Evolutionary conservation across 2,888 invertebrate species (phyloP).

Genomic region (Nemurella pictetii): DNA sequence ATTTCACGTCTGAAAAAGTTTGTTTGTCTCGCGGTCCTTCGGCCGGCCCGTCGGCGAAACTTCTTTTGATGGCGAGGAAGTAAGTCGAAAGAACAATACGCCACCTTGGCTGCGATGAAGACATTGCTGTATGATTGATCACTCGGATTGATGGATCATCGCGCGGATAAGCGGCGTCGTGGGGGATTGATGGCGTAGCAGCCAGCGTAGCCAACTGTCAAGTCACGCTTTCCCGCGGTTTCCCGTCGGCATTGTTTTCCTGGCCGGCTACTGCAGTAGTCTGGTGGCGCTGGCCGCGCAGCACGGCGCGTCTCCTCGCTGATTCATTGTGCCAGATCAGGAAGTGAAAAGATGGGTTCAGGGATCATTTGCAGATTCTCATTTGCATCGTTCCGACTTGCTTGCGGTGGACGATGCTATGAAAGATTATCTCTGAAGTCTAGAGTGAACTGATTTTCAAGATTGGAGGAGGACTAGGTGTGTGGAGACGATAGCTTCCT

Average conservation of each 20-base stretch:
- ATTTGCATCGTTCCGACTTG: not conserved
- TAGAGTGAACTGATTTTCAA: too few species aligned
- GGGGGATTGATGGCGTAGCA: not conserved
- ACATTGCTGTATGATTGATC: not conserved
- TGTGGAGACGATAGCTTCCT: too few species aligned
- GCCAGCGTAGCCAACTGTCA: not conserved
- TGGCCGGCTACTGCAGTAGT: not conserved
- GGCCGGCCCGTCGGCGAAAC: not conserved
- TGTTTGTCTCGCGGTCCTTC: not conserved
- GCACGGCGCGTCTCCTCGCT: not conserved
- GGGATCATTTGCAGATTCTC: not conserved
- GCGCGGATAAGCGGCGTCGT: not conserved
- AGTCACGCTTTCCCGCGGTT: not conserved
- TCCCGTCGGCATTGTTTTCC: not conserved
- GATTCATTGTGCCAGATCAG: not conserved
- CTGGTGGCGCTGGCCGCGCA: not conserved
- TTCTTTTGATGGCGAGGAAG: not conserved
- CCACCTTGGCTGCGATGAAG: not conserved
- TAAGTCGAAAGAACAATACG: not conserved
- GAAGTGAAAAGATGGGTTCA: not conserved
- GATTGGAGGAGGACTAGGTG: too few species aligned
- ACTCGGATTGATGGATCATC: not conserved
- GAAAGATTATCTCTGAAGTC: too few species aligned
- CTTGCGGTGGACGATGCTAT: too few species aligned
- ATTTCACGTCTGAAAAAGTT: not conserved